phyloP scores from a whole-genome alignment of 2,888 invertebrate genomes.

The Tholera decimalis region DNA sequence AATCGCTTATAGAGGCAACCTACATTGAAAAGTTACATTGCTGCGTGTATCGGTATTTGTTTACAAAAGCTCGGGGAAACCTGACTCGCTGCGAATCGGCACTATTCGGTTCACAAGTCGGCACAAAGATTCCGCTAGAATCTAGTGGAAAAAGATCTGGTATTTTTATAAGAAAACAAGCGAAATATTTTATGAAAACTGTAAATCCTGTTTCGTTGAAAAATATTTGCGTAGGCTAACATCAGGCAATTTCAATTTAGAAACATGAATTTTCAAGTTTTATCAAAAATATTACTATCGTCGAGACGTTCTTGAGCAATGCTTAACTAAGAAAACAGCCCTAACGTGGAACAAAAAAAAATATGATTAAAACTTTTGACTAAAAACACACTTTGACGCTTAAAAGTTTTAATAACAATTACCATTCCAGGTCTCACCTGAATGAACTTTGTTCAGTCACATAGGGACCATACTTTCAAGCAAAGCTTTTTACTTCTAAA shows the following conservation, averaged over 20 bases:
- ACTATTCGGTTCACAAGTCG: slow-evolving; percentile 21
- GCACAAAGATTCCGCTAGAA: neutral
- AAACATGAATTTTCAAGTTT: neutral
- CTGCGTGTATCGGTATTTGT: slow-evolving; percentile 48
- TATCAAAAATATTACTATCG: slow-evolving; percentile 7
- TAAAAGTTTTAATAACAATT: slow-evolving; percentile 27
- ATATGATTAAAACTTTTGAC: neutral
- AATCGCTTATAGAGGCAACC: slow-evolving; percentile 32
- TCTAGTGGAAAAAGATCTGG: neutral
- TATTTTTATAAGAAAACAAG: slow-evolving; percentile 8
- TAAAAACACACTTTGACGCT: neutral
- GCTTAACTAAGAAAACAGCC: slow-evolving; percentile 10
- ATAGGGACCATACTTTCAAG: neutral
- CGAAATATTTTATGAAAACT: neutral
- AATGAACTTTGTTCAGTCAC: neutral
- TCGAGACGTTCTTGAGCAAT: slow-evolving; percentile 9
- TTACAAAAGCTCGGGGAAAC: slow-evolving; percentile 49
- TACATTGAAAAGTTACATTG: slow-evolving; percentile 29
- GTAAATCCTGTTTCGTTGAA: neutral
- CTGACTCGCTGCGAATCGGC: slow-evolving; percentile 8
- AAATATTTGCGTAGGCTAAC: neutral
- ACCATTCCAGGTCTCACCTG: neutral
- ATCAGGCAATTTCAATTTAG: neutral
- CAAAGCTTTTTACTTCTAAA: neutral
- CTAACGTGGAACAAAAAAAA: slow-evolving; percentile 9